phyloP scores from a whole-genome alignment of 2,113 vertebrate genomes.

The Thamnaconus septentrionalis region DNA sequence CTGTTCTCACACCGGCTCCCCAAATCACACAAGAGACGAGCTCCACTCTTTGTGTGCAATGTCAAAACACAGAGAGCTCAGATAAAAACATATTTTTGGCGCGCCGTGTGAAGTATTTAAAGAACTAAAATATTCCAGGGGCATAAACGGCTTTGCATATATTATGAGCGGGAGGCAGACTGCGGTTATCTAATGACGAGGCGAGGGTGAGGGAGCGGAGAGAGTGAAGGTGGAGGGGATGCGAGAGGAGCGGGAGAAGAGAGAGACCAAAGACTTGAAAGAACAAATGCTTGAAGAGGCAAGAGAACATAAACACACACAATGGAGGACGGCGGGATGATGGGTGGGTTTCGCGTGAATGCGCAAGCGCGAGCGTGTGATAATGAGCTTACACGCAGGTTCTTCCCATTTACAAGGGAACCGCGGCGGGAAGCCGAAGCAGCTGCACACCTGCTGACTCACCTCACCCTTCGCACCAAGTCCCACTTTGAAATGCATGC shows the following conservation, averaged over 20 bases:
- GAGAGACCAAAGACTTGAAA: too few relatives aligned
- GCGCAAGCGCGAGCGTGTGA: conserved; percentile 15
- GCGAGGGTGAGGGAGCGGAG: conserved; percentile 15
- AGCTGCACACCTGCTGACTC: conserved; percentile 43
- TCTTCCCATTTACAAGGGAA: conserved; percentile 55
- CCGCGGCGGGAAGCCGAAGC: conserved; percentile 43
- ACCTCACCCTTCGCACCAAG: conserved; percentile 2
- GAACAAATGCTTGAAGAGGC: background rate
- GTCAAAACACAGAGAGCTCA: conserved; percentile 55
- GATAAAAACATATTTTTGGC: conserved; percentile 63
- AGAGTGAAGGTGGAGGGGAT: background rate
- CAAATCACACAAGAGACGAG: conserved; percentile 61
- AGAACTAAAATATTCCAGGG: conserved; percentile 65
- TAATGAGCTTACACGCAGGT: conserved; percentile 57
- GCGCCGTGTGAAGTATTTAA: conserved; percentile 63
- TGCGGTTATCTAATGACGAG: background rate
- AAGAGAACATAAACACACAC: conserved; percentile 25
- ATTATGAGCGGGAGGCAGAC: conserved; percentile 51
- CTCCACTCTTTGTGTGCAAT: conserved; percentile 51
- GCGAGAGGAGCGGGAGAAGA: background rate
- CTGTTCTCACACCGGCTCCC: conserved; percentile 49
- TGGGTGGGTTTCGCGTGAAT: conserved; percentile 5
- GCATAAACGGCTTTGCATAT: conserved; percentile 67
- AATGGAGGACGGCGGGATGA: conserved; percentile 21
- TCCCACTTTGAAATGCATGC: too few relatives aligned